A percentile compares a stretch with the other conserved stretches of the same genome.
Conservation (phyloP, 2,888 invertebrate species). For the Toxonevra muliebris region DNA sequence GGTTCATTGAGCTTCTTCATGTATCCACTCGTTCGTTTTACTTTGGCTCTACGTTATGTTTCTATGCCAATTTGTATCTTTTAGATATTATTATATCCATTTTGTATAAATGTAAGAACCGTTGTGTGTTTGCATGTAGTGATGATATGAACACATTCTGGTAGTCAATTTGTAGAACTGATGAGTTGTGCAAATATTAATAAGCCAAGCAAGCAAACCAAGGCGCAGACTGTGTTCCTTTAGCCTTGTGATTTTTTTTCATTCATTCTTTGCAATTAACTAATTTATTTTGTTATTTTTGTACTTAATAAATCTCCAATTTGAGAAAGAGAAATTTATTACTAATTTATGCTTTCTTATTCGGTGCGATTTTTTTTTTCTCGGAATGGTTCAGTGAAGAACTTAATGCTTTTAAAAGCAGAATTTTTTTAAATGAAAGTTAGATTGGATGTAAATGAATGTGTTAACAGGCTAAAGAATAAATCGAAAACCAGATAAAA, state of each 20-base stretch:
- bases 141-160: conserved; percentile 24
- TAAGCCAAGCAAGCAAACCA: conserved; percentile 28
- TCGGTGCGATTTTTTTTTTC: too few relatives aligned
- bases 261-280: background rate
- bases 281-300: conserved; percentile 5
- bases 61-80: background rate
- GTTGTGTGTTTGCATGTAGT: background rate
- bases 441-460: too few relatives aligned
- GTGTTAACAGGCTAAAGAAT: too few relatives aligned
- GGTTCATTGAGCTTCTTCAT: background rate
- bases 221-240: background rate
- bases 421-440: too few relatives aligned
- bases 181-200: conserved; percentile 53
- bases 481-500: too few relatives aligned
- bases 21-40: background rate
- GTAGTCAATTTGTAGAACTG: conserved; percentile 47
- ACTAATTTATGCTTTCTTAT: background rate
- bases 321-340: background rate
- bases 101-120: background rate
- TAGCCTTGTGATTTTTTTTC: background rate
- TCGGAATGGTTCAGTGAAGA: too few relatives aligned
- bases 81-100: background rate
- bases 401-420: too few relatives aligned
- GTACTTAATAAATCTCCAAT: conserved; percentile 1
- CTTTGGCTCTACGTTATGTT: background rate